Percentiles rank a stretch among this genome's conserved stretches.
phyloP scores from a whole-genome alignment of 2,797 vertebrate genomes.

The Crax fasciolata region DNA sequence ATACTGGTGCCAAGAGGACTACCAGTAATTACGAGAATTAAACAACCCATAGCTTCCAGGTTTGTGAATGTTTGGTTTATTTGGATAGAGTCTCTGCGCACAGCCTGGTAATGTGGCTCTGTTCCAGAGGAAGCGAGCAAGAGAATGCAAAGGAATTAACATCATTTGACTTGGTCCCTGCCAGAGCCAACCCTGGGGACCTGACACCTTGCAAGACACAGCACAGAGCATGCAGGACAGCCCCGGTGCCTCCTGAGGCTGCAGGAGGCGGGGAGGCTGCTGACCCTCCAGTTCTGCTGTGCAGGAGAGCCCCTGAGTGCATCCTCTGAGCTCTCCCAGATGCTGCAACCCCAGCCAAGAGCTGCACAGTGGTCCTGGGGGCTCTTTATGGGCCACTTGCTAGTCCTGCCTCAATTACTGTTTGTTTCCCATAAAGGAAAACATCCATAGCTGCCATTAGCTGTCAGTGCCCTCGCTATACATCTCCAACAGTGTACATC shows the following conservation, averaged over 20 bases:
- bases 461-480: neutral
- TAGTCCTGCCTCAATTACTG: neutral
- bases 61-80: neutral
- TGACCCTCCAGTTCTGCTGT: neutral
- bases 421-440: neutral
- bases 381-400: neutral
- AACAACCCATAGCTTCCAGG: neutral
- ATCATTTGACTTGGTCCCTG: neutral
- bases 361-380: no score
- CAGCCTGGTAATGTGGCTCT: neutral
- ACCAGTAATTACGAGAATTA: neutral
- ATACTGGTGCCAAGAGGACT: neutral
- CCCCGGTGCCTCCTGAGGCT: neutral
- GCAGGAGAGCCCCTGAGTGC: rapidly evolving
- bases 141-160: neutral
- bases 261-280: neutral
- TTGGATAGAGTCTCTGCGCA: neutral
- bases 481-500: neutral
- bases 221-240: neutral
- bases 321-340: neutral
- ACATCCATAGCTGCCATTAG: neutral
- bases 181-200: neutral
- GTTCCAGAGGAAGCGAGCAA: neutral
- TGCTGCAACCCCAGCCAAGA: no score
- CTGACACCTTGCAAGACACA: neutral